These are phyloP conservation scores for Lanistes nyassanus DNA, from an alignment of 1,140 invertebrate genomes.

Conservation along the genomic window DNA sequence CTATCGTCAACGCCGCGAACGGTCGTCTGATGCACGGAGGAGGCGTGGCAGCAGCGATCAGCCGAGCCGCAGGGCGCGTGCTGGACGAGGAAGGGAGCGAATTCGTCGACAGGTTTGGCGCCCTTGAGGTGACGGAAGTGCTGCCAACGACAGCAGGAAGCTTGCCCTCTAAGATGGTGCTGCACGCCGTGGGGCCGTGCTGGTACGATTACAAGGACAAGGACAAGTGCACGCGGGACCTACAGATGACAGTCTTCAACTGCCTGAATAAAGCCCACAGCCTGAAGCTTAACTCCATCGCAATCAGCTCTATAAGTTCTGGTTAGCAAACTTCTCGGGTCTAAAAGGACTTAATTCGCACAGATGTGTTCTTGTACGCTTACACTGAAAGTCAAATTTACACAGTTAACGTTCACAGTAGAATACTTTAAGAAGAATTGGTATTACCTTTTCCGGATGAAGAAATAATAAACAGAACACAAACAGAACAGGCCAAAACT, in stretches of 20 bases:
- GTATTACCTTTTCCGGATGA: too few relatives aligned
- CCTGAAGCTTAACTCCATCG: constrained; percentile 29
- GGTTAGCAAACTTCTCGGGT: constrained; percentile 30
- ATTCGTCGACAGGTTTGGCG: constrained; percentile 30
- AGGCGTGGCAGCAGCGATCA: constrained; percentile 86
- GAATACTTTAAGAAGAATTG: too few relatives aligned
- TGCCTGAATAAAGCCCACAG: constrained; percentile 34
- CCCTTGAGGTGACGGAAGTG: constrained; percentile 28
- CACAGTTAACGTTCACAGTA: too few relatives aligned
- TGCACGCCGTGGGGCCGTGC: constrained; percentile 45
- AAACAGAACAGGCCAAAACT: too few relatives aligned
- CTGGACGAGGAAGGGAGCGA: constrained; percentile 35
- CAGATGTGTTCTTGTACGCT: too few relatives aligned
- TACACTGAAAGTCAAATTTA: too few relatives aligned
- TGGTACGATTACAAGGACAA: constrained; percentile 30
- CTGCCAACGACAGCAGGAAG: constrained; percentile 39
- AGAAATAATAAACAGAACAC: too few relatives aligned
- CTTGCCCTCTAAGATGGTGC: constrained; percentile 37
- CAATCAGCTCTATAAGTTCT: constrained; percentile 42
- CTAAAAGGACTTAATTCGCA: too few relatives aligned
- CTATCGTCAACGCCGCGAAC: constrained; percentile 92
- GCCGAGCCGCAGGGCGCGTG: constrained; percentile 33
- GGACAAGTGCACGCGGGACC: constrained; percentile 26
- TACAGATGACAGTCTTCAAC: constrained; percentile 29
- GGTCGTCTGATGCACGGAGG: constrained; percentile 78